Evolutionary conservation across 2,113 vertebrate species (phyloP).

Genomic region (Corythaixoides concolor): DNA sequence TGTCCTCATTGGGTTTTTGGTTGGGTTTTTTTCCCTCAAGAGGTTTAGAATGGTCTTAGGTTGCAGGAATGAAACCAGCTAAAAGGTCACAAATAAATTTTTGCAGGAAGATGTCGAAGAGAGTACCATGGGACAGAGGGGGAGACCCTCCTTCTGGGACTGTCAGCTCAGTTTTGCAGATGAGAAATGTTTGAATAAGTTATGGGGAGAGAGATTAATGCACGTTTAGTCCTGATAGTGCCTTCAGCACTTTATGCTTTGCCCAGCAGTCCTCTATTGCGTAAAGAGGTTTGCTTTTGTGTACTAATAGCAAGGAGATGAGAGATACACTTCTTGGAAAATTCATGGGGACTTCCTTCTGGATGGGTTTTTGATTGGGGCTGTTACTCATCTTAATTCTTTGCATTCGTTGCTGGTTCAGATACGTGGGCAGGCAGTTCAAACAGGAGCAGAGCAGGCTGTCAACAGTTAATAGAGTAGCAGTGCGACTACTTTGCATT

Average conservation of each 20-base stretch:
- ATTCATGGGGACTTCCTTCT: neutral
- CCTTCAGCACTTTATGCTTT: neutral
- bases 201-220: neutral
- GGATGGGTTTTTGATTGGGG: neutral
- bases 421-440: neutral
- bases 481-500: constrained; percentile 45
- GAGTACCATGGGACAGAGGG: neutral
- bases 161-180: neutral
- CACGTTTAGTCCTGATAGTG: neutral
- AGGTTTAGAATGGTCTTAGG: neutral
- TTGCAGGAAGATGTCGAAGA: neutral
- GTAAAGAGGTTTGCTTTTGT: neutral
- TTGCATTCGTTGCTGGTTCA: neutral
- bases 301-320: neutral
- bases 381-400: neutral
- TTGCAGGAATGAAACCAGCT: neutral
- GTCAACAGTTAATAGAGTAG: constrained; percentile 35
- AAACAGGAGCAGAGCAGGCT: neutral
- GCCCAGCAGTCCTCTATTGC: neutral
- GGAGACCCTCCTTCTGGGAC: neutral
- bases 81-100: neutral
- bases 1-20: neutral
- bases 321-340: neutral
- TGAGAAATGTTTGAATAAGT: neutral
- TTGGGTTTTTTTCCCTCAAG: neutral